Conservation (phyloP, 2,888 invertebrate genomes). For the Lordiphosa fenestrarum region DNA sequence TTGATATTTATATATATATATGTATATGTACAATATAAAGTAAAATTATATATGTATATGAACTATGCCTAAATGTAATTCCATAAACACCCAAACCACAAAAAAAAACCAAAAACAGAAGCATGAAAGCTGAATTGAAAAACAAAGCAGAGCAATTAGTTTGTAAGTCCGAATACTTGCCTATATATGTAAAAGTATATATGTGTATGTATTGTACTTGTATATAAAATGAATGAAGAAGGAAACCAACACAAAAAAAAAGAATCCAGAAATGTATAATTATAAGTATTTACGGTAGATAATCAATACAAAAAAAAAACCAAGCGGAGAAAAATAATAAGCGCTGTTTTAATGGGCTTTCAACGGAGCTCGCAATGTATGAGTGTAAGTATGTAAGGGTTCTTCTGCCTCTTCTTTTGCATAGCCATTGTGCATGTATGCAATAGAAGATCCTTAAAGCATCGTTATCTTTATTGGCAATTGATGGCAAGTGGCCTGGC, state of each 20-base stretch:
- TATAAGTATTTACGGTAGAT: conserved; percentile 72
- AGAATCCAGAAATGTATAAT: conserved; percentile 45
- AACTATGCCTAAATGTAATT: conserved; percentile 52
- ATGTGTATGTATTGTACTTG: conserved; percentile 52
- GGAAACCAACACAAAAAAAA: conserved; percentile 15
- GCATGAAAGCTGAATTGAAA: conserved; percentile 6
- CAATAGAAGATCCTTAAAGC: too few species aligned
- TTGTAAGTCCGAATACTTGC: conserved; percentile 54
- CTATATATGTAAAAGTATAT: conserved; percentile 59
- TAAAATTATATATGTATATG: conserved; percentile 36
- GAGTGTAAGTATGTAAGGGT: too few species aligned
- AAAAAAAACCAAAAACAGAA: not conserved
- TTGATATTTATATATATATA: conserved; percentile 39
- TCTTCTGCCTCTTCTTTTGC: too few species aligned
- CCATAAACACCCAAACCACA: conserved; percentile 11
- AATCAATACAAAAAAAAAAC: conserved; percentile 72
- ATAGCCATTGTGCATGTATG: too few species aligned
- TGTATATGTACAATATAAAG: conserved; percentile 56
- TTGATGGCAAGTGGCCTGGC: too few species aligned
- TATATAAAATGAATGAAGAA: conserved; percentile 51
- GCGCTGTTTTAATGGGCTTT: not conserved
- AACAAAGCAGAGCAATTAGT: conserved; percentile 43
- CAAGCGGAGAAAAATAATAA: conserved; percentile 25
- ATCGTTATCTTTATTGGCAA: too few species aligned
- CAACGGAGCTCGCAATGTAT: too few species aligned